These are phyloP conservation scores for Neosilurus mollespiculum DNA, from an alignment of 2,797 vertebrate species.

Conservation along the genomic window DNA sequence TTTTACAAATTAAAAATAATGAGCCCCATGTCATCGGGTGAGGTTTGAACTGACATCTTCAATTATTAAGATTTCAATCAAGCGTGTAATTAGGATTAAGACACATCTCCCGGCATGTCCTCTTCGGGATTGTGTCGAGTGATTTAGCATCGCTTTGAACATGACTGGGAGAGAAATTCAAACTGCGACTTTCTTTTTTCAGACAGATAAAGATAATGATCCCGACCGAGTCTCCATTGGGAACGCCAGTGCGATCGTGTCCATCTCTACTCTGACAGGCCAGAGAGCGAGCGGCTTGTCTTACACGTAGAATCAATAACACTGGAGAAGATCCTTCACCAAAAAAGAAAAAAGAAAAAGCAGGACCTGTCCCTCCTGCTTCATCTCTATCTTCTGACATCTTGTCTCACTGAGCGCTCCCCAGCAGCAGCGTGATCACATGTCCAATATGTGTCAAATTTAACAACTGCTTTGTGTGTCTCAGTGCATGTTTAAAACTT, in stretches of 20 bases:
- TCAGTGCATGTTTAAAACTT: neutral
- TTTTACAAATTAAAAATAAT: constrained; percentile 28
- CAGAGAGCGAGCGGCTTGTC: constrained; percentile 58
- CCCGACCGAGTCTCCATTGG: constrained; percentile 37
- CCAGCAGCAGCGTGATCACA: constrained; percentile 1
- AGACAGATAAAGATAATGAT: constrained; percentile 53
- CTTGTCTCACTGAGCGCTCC: constrained; percentile 42
- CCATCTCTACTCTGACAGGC: constrained; percentile 59
- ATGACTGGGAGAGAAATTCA: constrained; percentile 37
- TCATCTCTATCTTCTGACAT: constrained; percentile 45
- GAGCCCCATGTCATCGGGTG: constrained; percentile 1
- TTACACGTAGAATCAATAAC: constrained; percentile 59
- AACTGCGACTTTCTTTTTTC: constrained; percentile 30
- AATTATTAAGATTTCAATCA: constrained; percentile 41
- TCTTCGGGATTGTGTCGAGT: constrained; percentile 19
- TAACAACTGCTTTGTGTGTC: neutral
- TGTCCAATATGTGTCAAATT: neutral
- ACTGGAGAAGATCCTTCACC: constrained; percentile 49
- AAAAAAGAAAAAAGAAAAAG: constrained; percentile 1
- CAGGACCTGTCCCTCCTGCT: constrained; percentile 34
- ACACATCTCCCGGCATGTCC: neutral
- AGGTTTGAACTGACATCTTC: constrained; percentile 2
- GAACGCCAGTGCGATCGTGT: constrained; percentile 50
- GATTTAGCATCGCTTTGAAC: constrained; percentile 35
- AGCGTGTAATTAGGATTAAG: constrained; percentile 35